Evolutionary conservation across 1,140 invertebrate genomes (phyloP).

Genomic region (Drosophila punjabiensis): DNA sequence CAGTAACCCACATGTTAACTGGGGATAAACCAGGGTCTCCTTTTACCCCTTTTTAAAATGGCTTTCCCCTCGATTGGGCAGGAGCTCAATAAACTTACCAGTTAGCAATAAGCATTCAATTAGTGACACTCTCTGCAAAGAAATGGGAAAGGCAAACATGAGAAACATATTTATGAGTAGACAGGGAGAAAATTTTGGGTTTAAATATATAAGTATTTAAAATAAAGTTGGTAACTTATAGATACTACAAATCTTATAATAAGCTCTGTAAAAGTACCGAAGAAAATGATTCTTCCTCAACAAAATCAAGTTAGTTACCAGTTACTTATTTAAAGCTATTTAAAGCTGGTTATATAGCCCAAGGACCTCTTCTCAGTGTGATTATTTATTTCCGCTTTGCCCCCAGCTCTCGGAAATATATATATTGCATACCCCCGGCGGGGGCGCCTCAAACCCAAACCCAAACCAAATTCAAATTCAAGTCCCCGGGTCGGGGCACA

Average conservation of each 20-base stretch:
- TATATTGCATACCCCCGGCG: slow-evolving; percentile 43
- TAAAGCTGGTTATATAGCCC: background rate
- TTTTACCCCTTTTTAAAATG: background rate
- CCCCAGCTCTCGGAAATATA: slow-evolving; percentile 3
- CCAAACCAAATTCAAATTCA: slow-evolving; percentile 18
- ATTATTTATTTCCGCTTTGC: slow-evolving; percentile 12
- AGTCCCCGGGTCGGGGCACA: slow-evolving; percentile 29
- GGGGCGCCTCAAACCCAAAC: background rate
- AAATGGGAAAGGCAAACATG: slow-evolving; percentile 24
- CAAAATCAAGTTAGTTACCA: too few relatives aligned
- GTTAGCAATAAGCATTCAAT: slow-evolving; percentile 42
- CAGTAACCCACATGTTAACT: slow-evolving; percentile 48
- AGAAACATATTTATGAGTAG: background rate
- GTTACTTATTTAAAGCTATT: background rate
- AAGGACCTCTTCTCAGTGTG: background rate
- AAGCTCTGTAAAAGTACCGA: too few relatives aligned
- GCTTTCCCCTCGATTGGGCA: background rate
- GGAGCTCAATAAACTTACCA: slow-evolving; percentile 41
- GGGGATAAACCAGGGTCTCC: background rate
- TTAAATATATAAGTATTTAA: background rate
- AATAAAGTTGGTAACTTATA: background rate
- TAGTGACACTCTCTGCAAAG: slow-evolving; percentile 44
- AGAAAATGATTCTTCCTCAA: too few relatives aligned
- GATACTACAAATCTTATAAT: rapidly evolving
- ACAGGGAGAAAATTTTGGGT: background rate